Percentiles rank a stretch among this genome's conserved stretches.
These are phyloP conservation scores for Drosophila pseudoananassae DNA, from an alignment of 1,140 invertebrate genomes.

Conservation along the genomic window DNA sequence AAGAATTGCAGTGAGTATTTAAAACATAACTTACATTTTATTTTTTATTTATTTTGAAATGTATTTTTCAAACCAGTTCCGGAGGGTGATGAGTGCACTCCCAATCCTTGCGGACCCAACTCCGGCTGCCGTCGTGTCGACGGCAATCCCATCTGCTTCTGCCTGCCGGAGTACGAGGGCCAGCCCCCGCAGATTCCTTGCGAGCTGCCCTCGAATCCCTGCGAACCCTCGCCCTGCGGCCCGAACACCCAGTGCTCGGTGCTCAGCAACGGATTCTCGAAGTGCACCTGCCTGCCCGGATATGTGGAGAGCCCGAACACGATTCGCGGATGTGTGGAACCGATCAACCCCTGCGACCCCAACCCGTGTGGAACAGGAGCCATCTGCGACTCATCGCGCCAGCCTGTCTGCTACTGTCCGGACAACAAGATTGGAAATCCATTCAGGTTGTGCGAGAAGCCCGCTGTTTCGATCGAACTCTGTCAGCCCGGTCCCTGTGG, in stretches of 20 bases:
- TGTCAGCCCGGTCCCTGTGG: slow-evolving; percentile 92
- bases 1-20: slow-evolving; percentile 93
- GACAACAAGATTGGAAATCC: slow-evolving; percentile 91
- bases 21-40: background rate
- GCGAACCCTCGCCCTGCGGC: slow-evolving; percentile 93
- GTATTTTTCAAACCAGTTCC: slow-evolving; percentile 87
- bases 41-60: background rate
- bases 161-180: slow-evolving; percentile 94
- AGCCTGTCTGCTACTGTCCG: slow-evolving; percentile 92
- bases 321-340: slow-evolving; percentile 91
- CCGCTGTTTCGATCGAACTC: slow-evolving; percentile 86
- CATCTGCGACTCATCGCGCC: slow-evolving; percentile 90
- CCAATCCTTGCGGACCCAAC: slow-evolving; percentile 93
- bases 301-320: slow-evolving; percentile 95
- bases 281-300: slow-evolving; percentile 93
- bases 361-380: slow-evolving; percentile 92
- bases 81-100: slow-evolving; percentile 92
- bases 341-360: slow-evolving; percentile 91
- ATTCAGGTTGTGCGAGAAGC: slow-evolving; percentile 88
- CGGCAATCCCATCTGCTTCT: slow-evolving; percentile 91
- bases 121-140: slow-evolving; percentile 91
- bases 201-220: slow-evolving; percentile 88
- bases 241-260: slow-evolving; percentile 94
- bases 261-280: slow-evolving; percentile 92
- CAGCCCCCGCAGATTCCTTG: slow-evolving; percentile 88